Evolutionary conservation across 2,113 vertebrate species (phyloP).

Genomic region (Candoia aspera): DNA sequence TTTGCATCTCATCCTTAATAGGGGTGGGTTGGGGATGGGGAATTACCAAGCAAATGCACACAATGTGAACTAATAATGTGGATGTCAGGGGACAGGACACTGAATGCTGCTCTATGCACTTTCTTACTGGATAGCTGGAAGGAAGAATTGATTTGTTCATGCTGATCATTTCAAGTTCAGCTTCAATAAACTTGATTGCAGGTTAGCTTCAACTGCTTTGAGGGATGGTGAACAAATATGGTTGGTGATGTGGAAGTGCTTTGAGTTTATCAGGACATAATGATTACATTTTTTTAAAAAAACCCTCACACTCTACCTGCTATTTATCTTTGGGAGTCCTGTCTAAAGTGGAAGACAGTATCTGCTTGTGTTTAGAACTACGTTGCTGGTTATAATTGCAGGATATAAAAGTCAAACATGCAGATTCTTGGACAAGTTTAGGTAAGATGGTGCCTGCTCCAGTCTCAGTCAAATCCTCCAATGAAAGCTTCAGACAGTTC

Average conservation of each 20-base stretch:
- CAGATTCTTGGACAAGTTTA: slow-evolving; percentile 84
- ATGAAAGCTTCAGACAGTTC: slow-evolving; percentile 86
- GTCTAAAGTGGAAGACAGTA: not conserved
- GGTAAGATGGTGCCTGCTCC: slow-evolving; percentile 72
- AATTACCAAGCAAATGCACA: not conserved
- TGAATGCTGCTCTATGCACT: not conserved
- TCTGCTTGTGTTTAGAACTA: not conserved
- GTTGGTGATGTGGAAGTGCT: not conserved
- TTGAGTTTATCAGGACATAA: not conserved
- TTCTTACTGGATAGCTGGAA: not conserved
- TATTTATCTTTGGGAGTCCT: not conserved
- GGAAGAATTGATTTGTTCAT: not conserved
- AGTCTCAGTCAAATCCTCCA: slow-evolving; percentile 78
- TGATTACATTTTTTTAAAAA: not conserved
- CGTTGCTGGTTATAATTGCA: slow-evolving; percentile 54
- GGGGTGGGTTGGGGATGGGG: not conserved
- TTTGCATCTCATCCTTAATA: not conserved
- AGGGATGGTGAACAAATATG: not conserved
- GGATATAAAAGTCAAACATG: slow-evolving; percentile 83
- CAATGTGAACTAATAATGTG: not conserved
- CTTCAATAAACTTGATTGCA: not conserved
- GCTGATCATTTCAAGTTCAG: not conserved
- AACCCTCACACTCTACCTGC: not conserved
- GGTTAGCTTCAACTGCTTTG: not conserved
- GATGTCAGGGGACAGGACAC: not conserved